phyloP scores from a whole-genome alignment of 2,113 vertebrate genomes.

The Ictidomys tridecemlineatus region DNA sequence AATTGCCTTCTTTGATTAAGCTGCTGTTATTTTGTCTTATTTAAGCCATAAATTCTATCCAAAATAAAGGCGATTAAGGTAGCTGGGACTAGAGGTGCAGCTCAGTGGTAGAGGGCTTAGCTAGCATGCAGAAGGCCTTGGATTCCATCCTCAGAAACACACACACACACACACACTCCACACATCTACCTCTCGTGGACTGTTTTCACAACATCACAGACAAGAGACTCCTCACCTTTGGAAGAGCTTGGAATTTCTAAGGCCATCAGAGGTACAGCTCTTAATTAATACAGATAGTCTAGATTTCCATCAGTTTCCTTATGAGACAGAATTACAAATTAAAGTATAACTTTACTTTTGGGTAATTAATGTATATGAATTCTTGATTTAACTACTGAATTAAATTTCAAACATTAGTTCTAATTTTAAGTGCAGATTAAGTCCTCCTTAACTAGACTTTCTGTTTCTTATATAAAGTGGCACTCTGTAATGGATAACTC shows the following conservation, averaged over 20 bases:
- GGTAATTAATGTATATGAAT: neutral
- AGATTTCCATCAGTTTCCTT: constrained; percentile 16
- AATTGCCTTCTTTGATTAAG: neutral
- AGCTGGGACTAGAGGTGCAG: neutral
- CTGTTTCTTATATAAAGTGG: neutral
- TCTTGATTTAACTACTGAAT: neutral
- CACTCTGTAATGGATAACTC: neutral
- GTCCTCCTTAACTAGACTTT: neutral
- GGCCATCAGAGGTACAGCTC: neutral
- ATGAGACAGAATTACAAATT: neutral
- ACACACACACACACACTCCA: neutral
- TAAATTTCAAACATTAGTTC: neutral
- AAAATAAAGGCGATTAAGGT: neutral
- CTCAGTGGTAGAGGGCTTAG: too few species aligned
- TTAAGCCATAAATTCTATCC: neutral
- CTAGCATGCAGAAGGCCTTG: neutral
- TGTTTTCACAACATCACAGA: neutral
- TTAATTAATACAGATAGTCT: neutral
- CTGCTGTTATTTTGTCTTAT: neutral
- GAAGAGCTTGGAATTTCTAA: neutral
- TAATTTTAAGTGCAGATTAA: neutral
- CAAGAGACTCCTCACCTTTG: neutral
- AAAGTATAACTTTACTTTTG: neutral
- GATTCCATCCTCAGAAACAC: neutral
- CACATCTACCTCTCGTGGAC: neutral